Base-by-base conservation (phyloP, 2,113 vertebrate species). In the Sigmodon hispidus region DNA sequence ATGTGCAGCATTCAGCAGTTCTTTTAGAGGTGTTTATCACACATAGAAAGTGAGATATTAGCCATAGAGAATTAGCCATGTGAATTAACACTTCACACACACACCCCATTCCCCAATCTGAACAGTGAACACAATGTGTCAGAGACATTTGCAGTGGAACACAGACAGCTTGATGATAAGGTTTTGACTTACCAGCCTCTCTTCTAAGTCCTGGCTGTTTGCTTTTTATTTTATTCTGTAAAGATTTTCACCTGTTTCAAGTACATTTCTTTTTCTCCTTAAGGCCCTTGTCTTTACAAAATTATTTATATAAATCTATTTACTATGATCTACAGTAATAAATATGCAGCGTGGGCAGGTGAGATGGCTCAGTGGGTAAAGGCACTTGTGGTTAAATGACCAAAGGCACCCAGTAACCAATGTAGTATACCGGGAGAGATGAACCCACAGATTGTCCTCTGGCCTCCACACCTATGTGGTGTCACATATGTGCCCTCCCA, bases 141-240 rank as follows among this genome's bases (percentile, higher is more conserved):
- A 65, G 45, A 31, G 26, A 50, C 45, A 7, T 13, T 77, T 93
- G 63, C 0, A 43, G 21, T n/a, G 9, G 24, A 5, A 52, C 26
- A 57, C 77, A 91, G 34, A 55, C 17, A 55, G 40, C 48, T 34
- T 17, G 7, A 50, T 48, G 81, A 80, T 17, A 24, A 34, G 2
- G 0, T 36, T n/a, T 70, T 70, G 67, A 70, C 34, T n/a, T 17
- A 9, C n/a, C 83, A 34, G 59, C 55, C 34, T 31, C 36, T 75
- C 50, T 87, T 80, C 26, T 10, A 87, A 94, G 3, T 40, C 36
- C 50, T 34, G 3, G n/a, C 16, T 65, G 16, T 26, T 65, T 36
- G 52, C 4, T 63, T 83, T 75, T 85, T 93, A 22, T 90, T 59
- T 93, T 43, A 87, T 77, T 94, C n/a, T 94, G 45, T 45, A 79